phyloP scores from a whole-genome alignment of 2,888 invertebrate genomes.

The Napeogenes sylphis region DNA sequence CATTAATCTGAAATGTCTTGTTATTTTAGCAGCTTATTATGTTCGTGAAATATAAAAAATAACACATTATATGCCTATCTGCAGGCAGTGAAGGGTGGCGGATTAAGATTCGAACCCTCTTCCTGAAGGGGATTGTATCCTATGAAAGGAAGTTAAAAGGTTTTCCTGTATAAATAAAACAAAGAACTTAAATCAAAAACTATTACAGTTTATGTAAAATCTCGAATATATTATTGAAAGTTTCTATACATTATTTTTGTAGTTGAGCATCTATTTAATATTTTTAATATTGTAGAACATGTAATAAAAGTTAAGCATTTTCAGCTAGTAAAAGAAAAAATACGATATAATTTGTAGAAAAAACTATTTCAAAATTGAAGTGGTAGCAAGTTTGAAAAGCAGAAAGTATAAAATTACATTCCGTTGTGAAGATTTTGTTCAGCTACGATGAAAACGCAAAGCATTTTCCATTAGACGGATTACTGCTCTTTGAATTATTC shows the following conservation, averaged over 20 bases:
- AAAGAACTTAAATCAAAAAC: not conserved
- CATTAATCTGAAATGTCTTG: not conserved
- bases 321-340: too few relatives aligned
- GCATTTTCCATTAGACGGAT: not conserved
- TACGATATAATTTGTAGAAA: not conserved
- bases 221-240: too few relatives aligned
- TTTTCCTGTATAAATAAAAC: constrained; percentile 4
- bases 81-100: constrained; percentile 4
- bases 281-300: too few relatives aligned
- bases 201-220: not conserved
- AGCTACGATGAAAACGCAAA: not conserved
- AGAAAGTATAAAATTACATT: not conserved
- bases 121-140: constrained; percentile 2
- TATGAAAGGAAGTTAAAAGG: constrained; percentile 3
- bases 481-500: not conserved
- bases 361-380: not conserved
- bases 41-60: not conserved
- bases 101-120: constrained; percentile 6
- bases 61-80: not conserved
- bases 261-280: too few relatives aligned
- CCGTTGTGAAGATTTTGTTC: constrained; percentile 2
- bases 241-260: too few relatives aligned
- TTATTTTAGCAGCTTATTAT: not conserved
- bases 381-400: too few relatives aligned
- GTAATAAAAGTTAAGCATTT: too few relatives aligned